phyloP scores from a whole-genome alignment of 2,888 invertebrate species.

The Thalpophila matura region DNA sequence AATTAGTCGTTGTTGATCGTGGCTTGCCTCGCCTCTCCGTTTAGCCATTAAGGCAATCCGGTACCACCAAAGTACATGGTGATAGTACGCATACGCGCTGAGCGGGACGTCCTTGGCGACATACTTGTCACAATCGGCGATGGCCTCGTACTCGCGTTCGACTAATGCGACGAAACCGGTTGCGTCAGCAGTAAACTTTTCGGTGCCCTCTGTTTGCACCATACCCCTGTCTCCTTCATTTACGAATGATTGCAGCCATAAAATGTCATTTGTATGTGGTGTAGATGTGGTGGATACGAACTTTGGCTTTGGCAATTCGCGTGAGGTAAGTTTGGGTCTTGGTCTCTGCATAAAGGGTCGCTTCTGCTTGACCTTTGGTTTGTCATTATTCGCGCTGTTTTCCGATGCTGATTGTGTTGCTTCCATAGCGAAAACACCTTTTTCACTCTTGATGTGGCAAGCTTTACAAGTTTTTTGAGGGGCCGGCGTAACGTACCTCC shows the following conservation, averaged over 20 bases:
- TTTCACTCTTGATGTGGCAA: no score
- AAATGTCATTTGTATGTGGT: conserved; percentile 6
- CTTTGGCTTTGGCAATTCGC: neutral
- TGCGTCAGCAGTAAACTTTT: conserved; percentile 2
- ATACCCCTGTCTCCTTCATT: neutral
- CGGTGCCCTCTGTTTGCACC: neutral
- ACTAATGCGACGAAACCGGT: conserved; percentile 1
- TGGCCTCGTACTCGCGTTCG: neutral
- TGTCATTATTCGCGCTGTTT: no score
- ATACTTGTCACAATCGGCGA: conserved; percentile 2
- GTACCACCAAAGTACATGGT: conserved; percentile 10
- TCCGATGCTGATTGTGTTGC: no score
- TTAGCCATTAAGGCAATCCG: neutral
- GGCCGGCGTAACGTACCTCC: no score
- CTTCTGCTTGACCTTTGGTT: neutral
- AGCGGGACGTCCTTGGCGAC: neutral
- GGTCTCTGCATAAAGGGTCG: neutral
- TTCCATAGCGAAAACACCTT: no score
- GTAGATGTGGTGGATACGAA: conserved; percentile 4
- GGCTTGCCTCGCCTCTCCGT: neutral
- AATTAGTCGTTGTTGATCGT: neutral
- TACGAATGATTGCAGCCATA: neutral
- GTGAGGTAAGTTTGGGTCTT: neutral
- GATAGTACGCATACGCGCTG: neutral
- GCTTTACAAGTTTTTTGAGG: no score